A percentile compares a stretch with the other conserved stretches of the same genome.
These are phyloP conservation scores for Elachura formosa DNA, from an alignment of 2,113 vertebrate species.

Conservation along the genomic window DNA sequence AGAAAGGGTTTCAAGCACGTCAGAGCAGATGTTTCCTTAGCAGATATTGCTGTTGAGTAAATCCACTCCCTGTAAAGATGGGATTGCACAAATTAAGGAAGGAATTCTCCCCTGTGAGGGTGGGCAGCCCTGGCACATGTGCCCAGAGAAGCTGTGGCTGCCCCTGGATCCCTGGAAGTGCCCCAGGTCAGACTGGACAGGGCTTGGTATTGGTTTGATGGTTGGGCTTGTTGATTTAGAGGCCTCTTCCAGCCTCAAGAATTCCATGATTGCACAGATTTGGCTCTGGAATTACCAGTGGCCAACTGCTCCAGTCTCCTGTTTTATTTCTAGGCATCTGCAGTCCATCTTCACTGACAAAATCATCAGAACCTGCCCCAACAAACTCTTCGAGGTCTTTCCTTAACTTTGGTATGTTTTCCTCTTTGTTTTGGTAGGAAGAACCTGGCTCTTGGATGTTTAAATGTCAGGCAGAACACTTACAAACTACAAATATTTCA, in stretches of 20 bases:
- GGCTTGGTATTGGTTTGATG: background rate
- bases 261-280: background rate
- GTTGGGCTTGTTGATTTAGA: background rate
- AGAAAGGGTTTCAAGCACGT: background rate
- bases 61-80: background rate
- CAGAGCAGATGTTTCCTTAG: background rate
- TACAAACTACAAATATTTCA: background rate
- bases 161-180: background rate
- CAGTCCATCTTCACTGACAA: slow-evolving; percentile 44
- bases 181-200: background rate
- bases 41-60: background rate
- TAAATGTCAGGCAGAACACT: background rate
- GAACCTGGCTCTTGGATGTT: background rate
- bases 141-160: background rate
- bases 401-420: slow-evolving; percentile 73
- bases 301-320: background rate
- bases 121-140: background rate
- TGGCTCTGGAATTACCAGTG: background rate
- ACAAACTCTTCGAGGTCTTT: slow-evolving; percentile 46
- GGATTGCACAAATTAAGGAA: background rate
- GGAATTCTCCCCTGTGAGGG: background rate
- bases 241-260: background rate
- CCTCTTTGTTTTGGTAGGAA: background rate
- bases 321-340: slow-evolving; percentile 62
- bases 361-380: slow-evolving; percentile 37